These are phyloP conservation scores for Equus quagga DNA, from an alignment of 2,113 vertebrate species.

Conservation along the genomic window DNA sequence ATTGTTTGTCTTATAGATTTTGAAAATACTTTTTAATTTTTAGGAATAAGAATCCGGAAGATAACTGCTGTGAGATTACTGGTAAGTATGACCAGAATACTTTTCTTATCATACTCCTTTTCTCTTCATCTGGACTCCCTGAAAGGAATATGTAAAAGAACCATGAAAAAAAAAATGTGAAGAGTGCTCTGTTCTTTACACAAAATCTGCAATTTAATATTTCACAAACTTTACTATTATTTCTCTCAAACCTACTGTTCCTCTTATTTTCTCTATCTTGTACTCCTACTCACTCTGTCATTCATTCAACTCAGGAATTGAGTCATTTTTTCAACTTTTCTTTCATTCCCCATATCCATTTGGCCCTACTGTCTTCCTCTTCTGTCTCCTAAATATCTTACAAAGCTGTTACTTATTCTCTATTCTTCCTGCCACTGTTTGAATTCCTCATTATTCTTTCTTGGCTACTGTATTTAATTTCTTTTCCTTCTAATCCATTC, in stretches of 20 bases:
- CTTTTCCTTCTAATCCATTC: slow-evolving; percentile 15
- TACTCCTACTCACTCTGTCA: neutral
- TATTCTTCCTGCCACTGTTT: slow-evolving; percentile 20
- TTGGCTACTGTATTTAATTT: slow-evolving; percentile 41
- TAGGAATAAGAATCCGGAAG: slow-evolving; percentile 82
- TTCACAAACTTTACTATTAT: neutral
- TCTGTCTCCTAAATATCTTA: slow-evolving; percentile 4
- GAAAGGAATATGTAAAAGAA: slow-evolving; percentile 12
- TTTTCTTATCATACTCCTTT: neutral
- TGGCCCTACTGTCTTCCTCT: neutral
- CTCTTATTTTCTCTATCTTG: neutral
- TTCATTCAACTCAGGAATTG: slow-evolving; percentile 25
- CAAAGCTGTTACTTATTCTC: slow-evolving; percentile 17
- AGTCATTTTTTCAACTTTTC: slow-evolving; percentile 22
- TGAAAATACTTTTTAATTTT: slow-evolving; percentile 66
- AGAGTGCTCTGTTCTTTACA: neutral
- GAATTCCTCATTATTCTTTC: slow-evolving; percentile 34
- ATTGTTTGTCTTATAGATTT: slow-evolving; percentile 33
- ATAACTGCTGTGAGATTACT: slow-evolving; percentile 80
- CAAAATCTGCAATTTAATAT: slow-evolving; percentile 42
- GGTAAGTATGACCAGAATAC: slow-evolving; percentile 83
- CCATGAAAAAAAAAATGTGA: neutral
- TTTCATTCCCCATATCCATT: neutral
- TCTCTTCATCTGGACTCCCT: slow-evolving; percentile 28
- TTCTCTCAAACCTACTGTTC: neutral